Conservation (phyloP, 2,797 vertebrate genomes). For the Pantherophis vulpinus region DNA sequence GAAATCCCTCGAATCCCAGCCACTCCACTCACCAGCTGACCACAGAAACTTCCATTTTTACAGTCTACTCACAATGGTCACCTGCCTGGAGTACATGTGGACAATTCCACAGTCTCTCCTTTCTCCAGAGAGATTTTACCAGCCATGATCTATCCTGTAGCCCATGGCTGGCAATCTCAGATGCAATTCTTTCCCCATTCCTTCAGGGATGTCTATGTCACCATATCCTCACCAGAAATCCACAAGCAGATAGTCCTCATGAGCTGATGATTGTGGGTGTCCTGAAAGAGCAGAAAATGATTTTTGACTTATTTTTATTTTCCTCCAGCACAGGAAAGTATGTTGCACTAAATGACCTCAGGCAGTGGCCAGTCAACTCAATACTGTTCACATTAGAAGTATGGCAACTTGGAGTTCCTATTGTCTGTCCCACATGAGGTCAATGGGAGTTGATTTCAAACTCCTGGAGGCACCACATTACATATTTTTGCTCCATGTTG, state of each 20-base stretch:
- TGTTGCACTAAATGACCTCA: neutral
- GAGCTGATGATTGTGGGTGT: neutral
- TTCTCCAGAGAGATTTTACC: neutral
- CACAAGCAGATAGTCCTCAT: neutral
- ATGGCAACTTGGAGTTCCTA: too few species aligned
- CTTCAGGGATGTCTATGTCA: neutral
- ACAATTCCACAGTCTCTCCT: neutral
- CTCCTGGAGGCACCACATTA: neutral
- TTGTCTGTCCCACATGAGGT: neutral
- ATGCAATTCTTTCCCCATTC: neutral
- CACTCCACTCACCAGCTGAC: neutral
- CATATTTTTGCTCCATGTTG: neutral
- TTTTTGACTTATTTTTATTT: neutral
- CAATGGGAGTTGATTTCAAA: neutral
- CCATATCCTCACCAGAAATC: neutral
- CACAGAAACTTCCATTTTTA: neutral
- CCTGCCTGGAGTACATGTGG: neutral
- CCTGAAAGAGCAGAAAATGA: neutral
- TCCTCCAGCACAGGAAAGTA: neutral
- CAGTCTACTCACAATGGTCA: neutral
- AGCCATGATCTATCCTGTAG: neutral
- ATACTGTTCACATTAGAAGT: neutral
- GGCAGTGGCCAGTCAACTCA: neutral
- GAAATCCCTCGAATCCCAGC: neutral
- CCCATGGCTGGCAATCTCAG: neutral